Evolutionary conservation across 1,140 invertebrate species (phyloP), one percentile per base, ranked within the genome.

Genomic region (Heterodera carotae): DNA sequence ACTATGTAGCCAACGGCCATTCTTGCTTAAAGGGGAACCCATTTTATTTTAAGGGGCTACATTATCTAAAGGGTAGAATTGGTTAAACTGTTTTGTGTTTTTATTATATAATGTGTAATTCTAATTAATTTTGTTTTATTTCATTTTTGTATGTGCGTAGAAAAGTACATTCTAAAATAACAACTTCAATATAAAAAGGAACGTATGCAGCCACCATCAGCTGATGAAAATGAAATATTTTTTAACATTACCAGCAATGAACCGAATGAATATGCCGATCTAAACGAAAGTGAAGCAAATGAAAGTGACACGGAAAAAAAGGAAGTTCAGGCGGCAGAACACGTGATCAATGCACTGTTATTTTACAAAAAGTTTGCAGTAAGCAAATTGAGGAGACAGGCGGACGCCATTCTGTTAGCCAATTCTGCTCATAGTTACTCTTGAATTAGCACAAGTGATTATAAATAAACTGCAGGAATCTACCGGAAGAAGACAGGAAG

Each of bases 331-430:
- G 77, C 77, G n/a, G 77, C 76, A 25, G 77, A 78, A 7, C 75
- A 78, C 79, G 77, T 78, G 18, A 78, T 78, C n/a, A 78, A 78
- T 25, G 76, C 77, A 31, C 43, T 78, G 18, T 64, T 34, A 6
- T 78, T 66, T n/a, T 78, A 78, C 39, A 60, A 69, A 53, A 78
- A 78, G 53, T 78, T 66, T 36, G 75, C 53, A 18, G 15, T 69
- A 22, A 31, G 68, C 15, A 78, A 78, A 70, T 43, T 77, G 29
- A 76, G 67, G 29, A 27, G 62, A 12, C 62, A 74, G 53, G 62
- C 73, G 39, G 33, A 78, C 39, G 66, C 76, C 0, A 74, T 78
- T 31, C 43, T 39, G 77, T 78, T 12, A n/a, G 31, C 25, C 15
- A 62, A 34, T n/a, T n/a, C n/a, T n/a, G n/a, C n/a, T n/a, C n/a